Evolutionary conservation across 2,797 vertebrate genomes (phyloP), one percentile per base, ranked within the genome.

Genomic region (Caiman crocodilus): DNA sequence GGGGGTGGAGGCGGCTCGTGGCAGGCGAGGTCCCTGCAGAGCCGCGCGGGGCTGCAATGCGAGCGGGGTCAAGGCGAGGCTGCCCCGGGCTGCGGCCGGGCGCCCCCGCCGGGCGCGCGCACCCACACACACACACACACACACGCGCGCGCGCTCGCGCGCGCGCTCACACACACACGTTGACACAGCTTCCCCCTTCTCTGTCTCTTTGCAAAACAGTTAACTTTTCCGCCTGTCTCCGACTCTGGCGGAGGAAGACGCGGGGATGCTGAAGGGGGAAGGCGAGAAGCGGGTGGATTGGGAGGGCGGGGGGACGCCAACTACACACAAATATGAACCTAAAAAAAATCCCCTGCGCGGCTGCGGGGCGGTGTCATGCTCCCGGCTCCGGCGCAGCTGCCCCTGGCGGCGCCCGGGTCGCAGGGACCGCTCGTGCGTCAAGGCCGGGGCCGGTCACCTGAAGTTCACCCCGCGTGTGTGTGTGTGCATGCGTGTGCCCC

Each of bases 381-480:
- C 42, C 42, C 42, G 42, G 42, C 42, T 42, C 42, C 42, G 42
- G 42, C 42, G 42, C 81, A 85, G 92, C 97, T 97, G 97, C 96
- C 97, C 97, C 97, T 95, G 65, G 98, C 95, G 87, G 92, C 94
- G 95, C 96, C 95, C 85, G 90, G 94, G 97, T 98, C 95, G 97
- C 96, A 96, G 97, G 96, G 98, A 78, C 94, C 76, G 95, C 92
- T 98, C 96, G 78, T 95, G 96, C 98, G 98, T 98, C 98, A 98
- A 98, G 98, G 98, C 98, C 98, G 97, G 97, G 98, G 98, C 98
- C 99, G 99, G 99, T 99, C 99, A 99, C 98, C 98, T 99, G 98
- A 99, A 99, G 99, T 99, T 99, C 99, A 99, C 90, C 7, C 92
- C 89, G 95, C 96, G 96, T 96, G 96, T 96, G 42, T 8, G 42